Evolutionary conservation across 2,888 invertebrate species (phyloP).

Genomic region (Athrips mouffetella): DNA sequence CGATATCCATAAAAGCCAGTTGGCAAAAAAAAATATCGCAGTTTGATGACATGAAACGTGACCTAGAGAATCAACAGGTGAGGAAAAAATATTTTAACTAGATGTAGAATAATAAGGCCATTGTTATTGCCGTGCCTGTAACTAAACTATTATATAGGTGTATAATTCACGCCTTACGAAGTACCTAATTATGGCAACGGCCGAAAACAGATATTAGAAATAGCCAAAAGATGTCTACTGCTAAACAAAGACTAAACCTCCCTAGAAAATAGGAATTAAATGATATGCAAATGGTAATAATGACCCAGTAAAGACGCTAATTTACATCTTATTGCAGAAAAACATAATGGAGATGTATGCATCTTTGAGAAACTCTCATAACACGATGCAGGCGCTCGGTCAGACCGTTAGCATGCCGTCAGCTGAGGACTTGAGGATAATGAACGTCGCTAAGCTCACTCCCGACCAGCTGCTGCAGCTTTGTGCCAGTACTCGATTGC

Average conservation of each 20-base stretch:
- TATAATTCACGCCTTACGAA: too few species aligned
- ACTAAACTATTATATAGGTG: not conserved
- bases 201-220: too few species aligned
- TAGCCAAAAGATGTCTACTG: too few species aligned
- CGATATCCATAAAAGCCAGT: conserved; percentile 37
- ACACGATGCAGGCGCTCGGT: conserved; percentile 44
- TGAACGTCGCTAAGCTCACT: conserved; percentile 57
- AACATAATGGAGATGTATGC: conserved; percentile 51
- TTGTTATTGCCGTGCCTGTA: not conserved
- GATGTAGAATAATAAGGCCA: not conserved
- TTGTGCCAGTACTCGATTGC: conserved; percentile 36
- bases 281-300: too few species aligned
- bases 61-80: conserved; percentile 57
- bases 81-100: not conserved
- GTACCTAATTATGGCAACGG: too few species aligned
- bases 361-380: conserved; percentile 43
- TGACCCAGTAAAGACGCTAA: too few species aligned
- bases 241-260: too few species aligned
- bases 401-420: conserved; percentile 44
- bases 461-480: conserved; percentile 56
- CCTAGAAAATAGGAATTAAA: too few species aligned
- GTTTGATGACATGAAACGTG: conserved; percentile 56
- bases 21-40: conserved; percentile 53
- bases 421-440: conserved; percentile 52
- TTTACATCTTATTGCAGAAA: conserved; percentile 39